Base-by-base conservation (phyloP, 37 sponge, comb jelly and placozoan genomes). In the Theonella swinhoei region DNA sequence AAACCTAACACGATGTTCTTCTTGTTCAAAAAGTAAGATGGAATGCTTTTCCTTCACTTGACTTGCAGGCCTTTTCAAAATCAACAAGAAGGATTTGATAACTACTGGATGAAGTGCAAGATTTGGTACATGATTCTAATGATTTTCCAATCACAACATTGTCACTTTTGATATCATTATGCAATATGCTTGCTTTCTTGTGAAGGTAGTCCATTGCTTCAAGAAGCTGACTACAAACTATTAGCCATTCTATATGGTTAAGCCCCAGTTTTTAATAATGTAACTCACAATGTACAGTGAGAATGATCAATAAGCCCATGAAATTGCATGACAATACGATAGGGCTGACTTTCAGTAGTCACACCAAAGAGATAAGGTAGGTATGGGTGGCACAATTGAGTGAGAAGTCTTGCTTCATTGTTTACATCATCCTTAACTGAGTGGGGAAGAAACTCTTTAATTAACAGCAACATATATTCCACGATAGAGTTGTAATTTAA, bases 401-500 rank as follows among this genome's bases (percentile, higher is more conserved):
- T 9, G 2, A 82, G 38, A 36, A 82, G 28, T 28, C 36, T 25
- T 3, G 74, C 83, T 32, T 82, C 83, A 17, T 39, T 4, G 0
- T 61, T 35, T 1, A 82, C 74, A 72, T 82, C 83, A 38, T 58
- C 64, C 11, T 9, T 23, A 26, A 80, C 37, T 25, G 73, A 68
- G 1, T 62, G 65, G 24, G 82, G 82, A 4, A 70, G 40, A 54
- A 39, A n/a, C n/a, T n/a, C n/a, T n/a, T 29, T 80, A 69, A 42
- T 80, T 80, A 14, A 80, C 82, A 36, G 82, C 82, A 17, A 81
- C 82, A 31, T 81, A 40, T 32, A 81, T 63, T 33, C 62, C 82
- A 70, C 74, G 81, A 39, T 71, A 80, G 28, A 68, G 4, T 68
- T 80, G 81, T 17, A 80, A 32, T 37, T n/a, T 80, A 2, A 81